phyloP scores from a whole-genome alignment of 2,113 vertebrate genomes.

The Struthio camelus region DNA sequence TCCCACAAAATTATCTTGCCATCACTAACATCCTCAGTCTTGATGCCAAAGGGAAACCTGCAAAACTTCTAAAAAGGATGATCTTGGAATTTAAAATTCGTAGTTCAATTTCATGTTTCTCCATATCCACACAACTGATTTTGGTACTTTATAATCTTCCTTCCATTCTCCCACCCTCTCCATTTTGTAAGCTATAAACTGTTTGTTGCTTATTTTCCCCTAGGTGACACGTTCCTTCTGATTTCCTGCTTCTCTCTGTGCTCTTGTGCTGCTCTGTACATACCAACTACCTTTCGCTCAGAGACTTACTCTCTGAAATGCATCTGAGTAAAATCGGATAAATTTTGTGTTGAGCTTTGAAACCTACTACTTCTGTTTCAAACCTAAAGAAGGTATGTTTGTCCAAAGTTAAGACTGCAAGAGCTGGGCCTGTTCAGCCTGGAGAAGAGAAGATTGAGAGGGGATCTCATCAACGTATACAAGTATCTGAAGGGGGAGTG shows the following conservation, averaged over 20 bases:
- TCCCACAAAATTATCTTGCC: background rate
- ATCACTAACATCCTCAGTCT: background rate
- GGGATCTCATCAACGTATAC: no score
- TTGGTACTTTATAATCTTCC: background rate
- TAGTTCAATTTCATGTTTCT: fast-evolving
- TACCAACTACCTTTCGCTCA: background rate
- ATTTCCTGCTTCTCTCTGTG: background rate
- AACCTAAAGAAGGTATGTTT: background rate
- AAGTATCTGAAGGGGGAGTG: no score
- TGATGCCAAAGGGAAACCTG: background rate
- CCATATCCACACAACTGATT: background rate
- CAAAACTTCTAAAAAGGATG: background rate
- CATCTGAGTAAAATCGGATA: background rate
- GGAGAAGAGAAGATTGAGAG: no score
- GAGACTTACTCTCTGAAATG: background rate
- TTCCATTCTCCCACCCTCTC: background rate
- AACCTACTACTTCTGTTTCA: background rate
- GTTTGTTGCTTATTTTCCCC: background rate
- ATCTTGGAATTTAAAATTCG: background rate
- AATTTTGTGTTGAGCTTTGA: background rate
- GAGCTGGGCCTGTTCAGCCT: no score
- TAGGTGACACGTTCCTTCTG: background rate
- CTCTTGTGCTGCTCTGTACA: background rate
- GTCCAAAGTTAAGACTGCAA: no score
- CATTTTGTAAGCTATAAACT: background rate